These are phyloP conservation scores for Pinctada fucata DNA, from an alignment of 2,888 invertebrate genomes.

Conservation along the genomic window DNA sequence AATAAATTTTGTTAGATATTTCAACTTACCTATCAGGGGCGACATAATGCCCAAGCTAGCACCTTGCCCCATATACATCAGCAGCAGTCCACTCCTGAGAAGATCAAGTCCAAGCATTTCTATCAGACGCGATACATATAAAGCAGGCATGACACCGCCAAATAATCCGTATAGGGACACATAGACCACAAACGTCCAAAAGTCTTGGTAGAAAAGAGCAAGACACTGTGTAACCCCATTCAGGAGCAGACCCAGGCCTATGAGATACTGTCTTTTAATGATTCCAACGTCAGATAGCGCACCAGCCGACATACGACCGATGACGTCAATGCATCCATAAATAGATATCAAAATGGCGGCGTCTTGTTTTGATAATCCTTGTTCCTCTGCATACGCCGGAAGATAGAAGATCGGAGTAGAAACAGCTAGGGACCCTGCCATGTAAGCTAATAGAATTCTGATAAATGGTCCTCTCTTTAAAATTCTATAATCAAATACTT, in stretches of 20 bases:
- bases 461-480: not conserved
- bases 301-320: slow-evolving; percentile 28
- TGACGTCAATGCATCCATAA: slow-evolving; percentile 17
- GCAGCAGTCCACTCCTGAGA: slow-evolving; percentile 94
- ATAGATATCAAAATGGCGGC: slow-evolving; percentile 18
- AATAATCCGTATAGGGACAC: slow-evolving; percentile 26
- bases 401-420: slow-evolving; percentile 22
- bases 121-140: slow-evolving; percentile 94
- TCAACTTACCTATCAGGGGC: slow-evolving; percentile 35
- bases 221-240: slow-evolving; percentile 16
- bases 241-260: slow-evolving; percentile 12
- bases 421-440: slow-evolving; percentile 25
- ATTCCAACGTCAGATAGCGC: slow-evolving; percentile 24
- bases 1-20: no score
- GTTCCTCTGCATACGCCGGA: slow-evolving; percentile 32
- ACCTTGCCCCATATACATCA: slow-evolving; percentile 93
- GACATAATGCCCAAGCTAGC: slow-evolving; percentile 3
- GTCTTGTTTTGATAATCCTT: not conserved
- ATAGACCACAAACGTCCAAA: slow-evolving; percentile 29
- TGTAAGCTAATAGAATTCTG: slow-evolving; percentile 27
- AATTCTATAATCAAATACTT: not conserved
- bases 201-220: slow-evolving; percentile 15
- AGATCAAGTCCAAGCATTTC: slow-evolving; percentile 93
- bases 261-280: slow-evolving; percentile 17
- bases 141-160: slow-evolving; percentile 90